Conservation (phyloP, 2,888 invertebrate species). For the Ecdyonurus torrentis region DNA sequence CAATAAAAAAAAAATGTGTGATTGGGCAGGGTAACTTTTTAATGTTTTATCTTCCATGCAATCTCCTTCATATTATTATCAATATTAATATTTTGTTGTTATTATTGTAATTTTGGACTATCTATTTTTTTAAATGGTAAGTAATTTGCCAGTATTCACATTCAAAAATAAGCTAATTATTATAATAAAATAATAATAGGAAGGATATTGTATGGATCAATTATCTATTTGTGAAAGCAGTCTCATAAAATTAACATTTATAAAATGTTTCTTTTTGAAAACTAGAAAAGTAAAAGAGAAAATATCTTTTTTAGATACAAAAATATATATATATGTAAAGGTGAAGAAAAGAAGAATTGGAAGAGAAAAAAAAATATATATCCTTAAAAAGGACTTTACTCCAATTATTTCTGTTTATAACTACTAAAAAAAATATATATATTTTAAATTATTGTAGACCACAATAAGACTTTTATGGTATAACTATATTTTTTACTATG, state of each 20-base stretch:
- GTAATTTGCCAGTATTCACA: too few relatives aligned
- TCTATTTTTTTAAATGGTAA: too few relatives aligned
- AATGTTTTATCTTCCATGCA: neutral
- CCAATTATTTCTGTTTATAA: conserved; percentile 2
- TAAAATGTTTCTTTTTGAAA: neutral
- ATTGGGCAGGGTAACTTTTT: neutral
- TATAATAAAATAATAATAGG: too few relatives aligned
- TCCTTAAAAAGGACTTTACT: conserved; percentile 1
- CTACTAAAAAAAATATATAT: neutral
- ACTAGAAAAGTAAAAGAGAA: too few relatives aligned
- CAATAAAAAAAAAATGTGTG: neutral
- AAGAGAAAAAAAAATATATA: neutral
- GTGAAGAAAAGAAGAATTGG: neutral
- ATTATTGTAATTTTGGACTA: too few relatives aligned
- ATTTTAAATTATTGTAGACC: neutral
- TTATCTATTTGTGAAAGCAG: neutral
- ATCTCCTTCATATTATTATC: neutral
- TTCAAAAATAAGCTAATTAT: too few relatives aligned
- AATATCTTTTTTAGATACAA: neutral
- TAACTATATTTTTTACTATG: neutral
- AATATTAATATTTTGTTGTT: too few relatives aligned
- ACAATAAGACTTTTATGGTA: neutral
- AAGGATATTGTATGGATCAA: neutral
- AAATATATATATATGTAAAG: neutral
- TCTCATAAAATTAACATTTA: neutral